phyloP scores from a whole-genome alignment of 2,888 invertebrate species.

The Brenthis hecate region DNA sequence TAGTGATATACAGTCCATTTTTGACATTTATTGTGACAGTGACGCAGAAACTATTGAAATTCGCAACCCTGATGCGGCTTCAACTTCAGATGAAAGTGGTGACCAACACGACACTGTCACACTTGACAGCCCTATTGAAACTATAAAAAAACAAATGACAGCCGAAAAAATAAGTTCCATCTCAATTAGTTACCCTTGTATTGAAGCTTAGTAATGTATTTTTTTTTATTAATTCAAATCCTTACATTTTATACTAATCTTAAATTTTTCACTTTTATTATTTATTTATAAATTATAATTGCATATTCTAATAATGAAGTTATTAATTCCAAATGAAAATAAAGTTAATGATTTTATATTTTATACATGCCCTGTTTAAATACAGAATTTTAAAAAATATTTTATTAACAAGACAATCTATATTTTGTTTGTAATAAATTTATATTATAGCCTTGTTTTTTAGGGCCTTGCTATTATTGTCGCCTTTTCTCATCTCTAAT shows the following conservation, averaged over 20 bases:
- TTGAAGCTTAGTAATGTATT: slow-evolving; percentile 29
- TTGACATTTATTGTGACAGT: slow-evolving; percentile 42
- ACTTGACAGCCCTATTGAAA: slow-evolving; percentile 41
- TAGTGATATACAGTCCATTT: slow-evolving; percentile 43
- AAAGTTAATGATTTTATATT: slow-evolving; percentile 2
- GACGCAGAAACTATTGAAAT: slow-evolving; percentile 46
- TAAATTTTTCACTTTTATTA: too few relatives aligned
- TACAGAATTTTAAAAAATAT: slow-evolving; percentile 7
- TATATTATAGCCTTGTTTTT: slow-evolving; percentile 1
- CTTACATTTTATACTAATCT: too few relatives aligned
- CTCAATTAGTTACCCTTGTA: slow-evolving; percentile 26
- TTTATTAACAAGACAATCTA: slow-evolving; percentile 6
- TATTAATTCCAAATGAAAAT: not conserved
- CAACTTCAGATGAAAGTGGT: slow-evolving; percentile 42
- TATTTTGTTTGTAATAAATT: slow-evolving; percentile 13
- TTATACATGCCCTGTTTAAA: slow-evolving; percentile 3
- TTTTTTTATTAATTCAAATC: not conserved
- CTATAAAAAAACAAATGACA: slow-evolving; percentile 43
- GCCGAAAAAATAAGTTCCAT: slow-evolving; percentile 47
- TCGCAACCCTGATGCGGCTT: slow-evolving; percentile 40
- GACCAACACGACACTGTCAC: slow-evolving; percentile 33
- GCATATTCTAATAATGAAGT: slow-evolving; percentile 17
- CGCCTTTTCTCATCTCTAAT: slow-evolving; percentile 9
- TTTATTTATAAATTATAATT: slow-evolving; percentile 6
- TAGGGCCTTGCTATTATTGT: slow-evolving; percentile 3